Evolutionary conservation across 2,888 invertebrate genomes (phyloP), one percentile per base, ranked within the genome.

Genomic region (Patella caerulea): DNA sequence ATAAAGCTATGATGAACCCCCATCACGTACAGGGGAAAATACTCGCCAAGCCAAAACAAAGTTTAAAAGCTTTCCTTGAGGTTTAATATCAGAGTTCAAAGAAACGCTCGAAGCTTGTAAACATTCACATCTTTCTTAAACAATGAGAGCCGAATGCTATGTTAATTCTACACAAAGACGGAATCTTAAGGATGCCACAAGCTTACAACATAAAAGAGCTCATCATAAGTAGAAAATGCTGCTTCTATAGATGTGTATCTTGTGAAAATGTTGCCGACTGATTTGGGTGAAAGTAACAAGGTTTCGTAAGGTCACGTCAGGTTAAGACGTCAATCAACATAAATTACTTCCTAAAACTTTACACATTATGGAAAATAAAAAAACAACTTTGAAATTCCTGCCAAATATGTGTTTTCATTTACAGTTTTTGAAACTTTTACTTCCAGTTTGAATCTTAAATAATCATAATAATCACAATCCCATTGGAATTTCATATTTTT

Each of bases 11-110:
- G 19, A 24, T 65, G 65, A 65, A 65, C 65, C 65, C 65, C 65
- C 65, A 65, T 19, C 65, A 65, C 65, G 65, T 65, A 55, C 19
- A 4, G 52, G 14, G 53, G 55, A 72, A 73, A 73, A 73, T 73
- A 73, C 73, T 55, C 19, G 55, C n/a, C 55, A 55, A 55, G 73
- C 73, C 73, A 73, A 73, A 73, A 53, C 52, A 73, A 73, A 73
- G 73, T 73, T 73, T 73, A 73, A 73, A 73, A 53, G 73, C 55
- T 54, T 73, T 73, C 53, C 73, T 24, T 24, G 24, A 55, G 52
- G 73, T 73, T 73, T 73, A 54, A 24, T 53, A 73, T 73, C 73
- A 54, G 24, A 15, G 52, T 73, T 73, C 73, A 73, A 73, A 73
- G 73, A 24, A 73, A 73, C 19, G 54, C 55, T 73, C 19, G 24